These are phyloP conservation scores for Stigmatopora nigra DNA, from an alignment of 2,113 vertebrate species.

Conservation along the genomic window DNA sequence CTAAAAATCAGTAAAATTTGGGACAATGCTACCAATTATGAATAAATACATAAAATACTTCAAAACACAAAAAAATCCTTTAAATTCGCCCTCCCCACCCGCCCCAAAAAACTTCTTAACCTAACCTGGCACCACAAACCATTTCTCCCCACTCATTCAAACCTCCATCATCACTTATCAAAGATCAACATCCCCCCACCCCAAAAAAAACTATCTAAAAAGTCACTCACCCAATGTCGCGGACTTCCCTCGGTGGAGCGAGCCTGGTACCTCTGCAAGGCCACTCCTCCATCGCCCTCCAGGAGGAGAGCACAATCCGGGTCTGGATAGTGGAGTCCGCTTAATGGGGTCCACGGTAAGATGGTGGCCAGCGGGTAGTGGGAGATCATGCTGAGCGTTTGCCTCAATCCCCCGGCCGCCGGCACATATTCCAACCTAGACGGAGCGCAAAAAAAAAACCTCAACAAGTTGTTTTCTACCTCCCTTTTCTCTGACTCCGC, in stretches of 20 bases:
- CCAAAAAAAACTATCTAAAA: too few species aligned
- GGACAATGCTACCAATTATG: too few species aligned
- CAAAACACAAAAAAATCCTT: too few species aligned
- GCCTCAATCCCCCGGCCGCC: conserved; percentile 38
- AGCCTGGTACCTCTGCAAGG: conserved; percentile 73
- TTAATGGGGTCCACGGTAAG: conserved; percentile 56
- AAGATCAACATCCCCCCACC: too few species aligned
- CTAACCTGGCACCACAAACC: too few species aligned
- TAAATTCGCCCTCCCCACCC: too few species aligned
- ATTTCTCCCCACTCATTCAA: too few species aligned
- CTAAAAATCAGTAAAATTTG: too few species aligned
- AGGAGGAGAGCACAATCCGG: conserved; percentile 61
- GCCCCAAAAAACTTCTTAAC: too few species aligned
- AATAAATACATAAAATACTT: too few species aligned
- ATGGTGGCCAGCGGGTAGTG: conserved; percentile 66
- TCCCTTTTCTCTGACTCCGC: conserved; percentile 8
- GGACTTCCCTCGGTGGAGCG: conserved; percentile 66
- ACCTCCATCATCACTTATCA: too few species aligned
- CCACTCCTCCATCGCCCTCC: conserved; percentile 63
- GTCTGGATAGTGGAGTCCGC: conserved; percentile 46
- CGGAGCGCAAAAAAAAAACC: not conserved
- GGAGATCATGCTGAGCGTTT: conserved; percentile 60
- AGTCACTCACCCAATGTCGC: conserved; percentile 67
- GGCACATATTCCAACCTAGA: conserved; percentile 48
- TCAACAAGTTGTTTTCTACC: not conserved